phyloP scores from a whole-genome alignment of 2,113 vertebrate genomes.

The Forbesichthys agassizii region DNA sequence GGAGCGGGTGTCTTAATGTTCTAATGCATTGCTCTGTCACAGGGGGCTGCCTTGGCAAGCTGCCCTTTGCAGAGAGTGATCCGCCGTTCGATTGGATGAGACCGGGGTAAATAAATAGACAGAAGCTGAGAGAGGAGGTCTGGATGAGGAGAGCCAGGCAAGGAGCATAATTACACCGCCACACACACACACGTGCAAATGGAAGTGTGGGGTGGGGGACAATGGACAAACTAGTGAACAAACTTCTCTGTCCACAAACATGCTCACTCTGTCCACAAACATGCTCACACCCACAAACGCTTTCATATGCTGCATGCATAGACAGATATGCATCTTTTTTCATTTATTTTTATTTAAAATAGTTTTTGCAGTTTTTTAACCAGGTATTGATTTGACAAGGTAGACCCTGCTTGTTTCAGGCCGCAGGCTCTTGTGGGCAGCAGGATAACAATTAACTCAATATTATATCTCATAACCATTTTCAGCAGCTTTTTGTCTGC shows the following conservation, averaged over 20 bases:
- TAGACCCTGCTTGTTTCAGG: slow-evolving; percentile 39
- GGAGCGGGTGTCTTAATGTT: slow-evolving; percentile 76
- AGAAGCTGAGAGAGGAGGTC: slow-evolving; percentile 27
- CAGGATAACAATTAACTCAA: slow-evolving; percentile 53
- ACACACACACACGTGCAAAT: no score
- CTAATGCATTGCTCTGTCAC: slow-evolving; percentile 79
- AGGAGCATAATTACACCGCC: no score
- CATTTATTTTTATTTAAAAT: slow-evolving; percentile 7
- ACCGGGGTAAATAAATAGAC: slow-evolving; percentile 73
- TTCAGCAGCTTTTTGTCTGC: slow-evolving; percentile 29
- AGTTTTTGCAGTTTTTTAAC: slow-evolving; percentile 49
- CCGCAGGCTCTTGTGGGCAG: slow-evolving; percentile 30
- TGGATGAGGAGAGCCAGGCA: no score
- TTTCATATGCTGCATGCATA: not conserved
- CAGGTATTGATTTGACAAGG: slow-evolving; percentile 62
- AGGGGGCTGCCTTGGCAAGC: slow-evolving; percentile 71
- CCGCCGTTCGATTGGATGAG: slow-evolving; percentile 71
- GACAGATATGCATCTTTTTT: slow-evolving; percentile 15
- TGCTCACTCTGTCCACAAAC: not conserved
- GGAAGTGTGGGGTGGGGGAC: no score
- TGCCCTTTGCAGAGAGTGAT: slow-evolving; percentile 75
- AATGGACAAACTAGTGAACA: no score
- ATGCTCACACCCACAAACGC: not conserved
- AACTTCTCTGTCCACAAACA: not conserved
- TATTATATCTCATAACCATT: slow-evolving; percentile 50